Evolutionary conservation across 2,888 invertebrate species (phyloP).

Genomic region (Zootermopsis nevadensis): DNA sequence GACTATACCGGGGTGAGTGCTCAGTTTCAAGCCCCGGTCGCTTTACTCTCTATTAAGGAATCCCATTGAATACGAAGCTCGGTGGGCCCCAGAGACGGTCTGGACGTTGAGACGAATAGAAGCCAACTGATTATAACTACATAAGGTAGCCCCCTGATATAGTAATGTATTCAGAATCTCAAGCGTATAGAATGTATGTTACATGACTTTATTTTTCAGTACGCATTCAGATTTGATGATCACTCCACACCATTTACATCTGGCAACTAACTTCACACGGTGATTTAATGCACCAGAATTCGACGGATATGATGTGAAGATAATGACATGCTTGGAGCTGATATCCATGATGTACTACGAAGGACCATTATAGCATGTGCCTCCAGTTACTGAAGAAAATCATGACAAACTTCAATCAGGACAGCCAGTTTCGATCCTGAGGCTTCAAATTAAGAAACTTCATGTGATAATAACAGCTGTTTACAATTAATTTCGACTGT

Average conservation of each 20-base stretch:
- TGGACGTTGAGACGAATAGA: no score
- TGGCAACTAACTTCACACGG: background rate
- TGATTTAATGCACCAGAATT: background rate
- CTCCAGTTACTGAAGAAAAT: background rate
- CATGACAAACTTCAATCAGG: slow-evolving; percentile 6
- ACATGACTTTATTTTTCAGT: no score
- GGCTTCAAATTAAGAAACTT: background rate
- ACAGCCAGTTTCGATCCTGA: background rate
- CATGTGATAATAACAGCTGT: background rate
- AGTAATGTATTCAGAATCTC: no score
- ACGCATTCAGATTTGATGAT: no score
- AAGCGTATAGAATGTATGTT: no score
- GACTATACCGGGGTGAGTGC: no score
- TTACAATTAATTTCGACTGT: background rate
- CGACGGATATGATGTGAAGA: background rate
- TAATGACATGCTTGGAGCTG: background rate
- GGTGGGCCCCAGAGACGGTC: no score
- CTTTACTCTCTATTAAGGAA: no score
- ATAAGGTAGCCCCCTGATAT: no score
- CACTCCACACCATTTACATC: background rate
- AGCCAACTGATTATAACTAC: no score
- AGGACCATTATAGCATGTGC: background rate
- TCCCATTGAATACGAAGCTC: no score
- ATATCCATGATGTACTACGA: background rate
- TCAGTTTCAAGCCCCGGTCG: no score